A percentile compares a stretch with the other conserved stretches of the same genome.
Conservation (phyloP, 2,888 invertebrate species). For the Tipula lateralis region DNA sequence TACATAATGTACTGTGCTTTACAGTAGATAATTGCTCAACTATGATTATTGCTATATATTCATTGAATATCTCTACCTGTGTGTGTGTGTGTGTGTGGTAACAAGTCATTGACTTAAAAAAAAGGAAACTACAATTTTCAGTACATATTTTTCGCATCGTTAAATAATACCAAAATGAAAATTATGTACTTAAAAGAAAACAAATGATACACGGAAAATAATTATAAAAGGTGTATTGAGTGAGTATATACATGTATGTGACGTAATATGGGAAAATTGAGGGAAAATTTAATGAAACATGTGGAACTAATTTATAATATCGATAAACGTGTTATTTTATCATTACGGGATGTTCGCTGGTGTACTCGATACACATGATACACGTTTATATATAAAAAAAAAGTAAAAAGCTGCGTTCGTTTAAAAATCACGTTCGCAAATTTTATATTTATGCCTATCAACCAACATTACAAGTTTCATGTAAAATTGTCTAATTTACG, state of each 20-base stretch:
- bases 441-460: not conserved
- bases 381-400: not conserved
- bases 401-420: not conserved
- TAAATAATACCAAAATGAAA: not conserved
- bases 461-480: not conserved
- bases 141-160: not conserved
- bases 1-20: not conserved
- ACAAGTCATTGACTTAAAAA: not conserved
- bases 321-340: slow-evolving; percentile 13
- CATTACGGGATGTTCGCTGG: not conserved
- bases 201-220: not conserved
- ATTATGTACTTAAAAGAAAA: not conserved
- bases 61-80: too few species aligned
- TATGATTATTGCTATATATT: not conserved
- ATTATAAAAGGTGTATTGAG: not conserved
- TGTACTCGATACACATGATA: not conserved
- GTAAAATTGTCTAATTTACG: not conserved
- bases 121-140: not conserved
- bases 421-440: not conserved
- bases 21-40: not conserved
- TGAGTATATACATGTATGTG: too few species aligned
- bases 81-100: not conserved
- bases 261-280: not conserved
- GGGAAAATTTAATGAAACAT: not conserved
- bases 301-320: not conserved